Evolutionary conservation across 2,888 invertebrate genomes (phyloP).

Genomic region (Keiferia lycopersicella): DNA sequence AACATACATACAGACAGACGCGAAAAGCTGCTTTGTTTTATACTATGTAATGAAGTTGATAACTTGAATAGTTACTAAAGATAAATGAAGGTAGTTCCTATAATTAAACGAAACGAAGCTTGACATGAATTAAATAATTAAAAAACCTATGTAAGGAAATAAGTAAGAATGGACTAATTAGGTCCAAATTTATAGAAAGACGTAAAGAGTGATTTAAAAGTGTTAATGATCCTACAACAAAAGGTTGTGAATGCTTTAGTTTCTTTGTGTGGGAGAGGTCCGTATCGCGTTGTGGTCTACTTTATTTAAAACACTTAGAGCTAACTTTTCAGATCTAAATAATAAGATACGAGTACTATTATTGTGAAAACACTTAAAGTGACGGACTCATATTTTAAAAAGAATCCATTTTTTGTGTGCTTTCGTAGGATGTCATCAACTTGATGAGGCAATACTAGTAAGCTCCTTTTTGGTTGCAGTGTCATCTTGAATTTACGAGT

Average conservation of each 20-base stretch:
- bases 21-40: too few relatives aligned
- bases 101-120: not conserved
- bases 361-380: conserved; percentile 30
- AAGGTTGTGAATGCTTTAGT: conserved; percentile 42
- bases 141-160: not conserved
- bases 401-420: not conserved
- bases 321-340: conserved; percentile 42
- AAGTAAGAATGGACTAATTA: conserved; percentile 20
- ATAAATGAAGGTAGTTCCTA: too few relatives aligned
- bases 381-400: not conserved
- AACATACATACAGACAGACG: too few relatives aligned
- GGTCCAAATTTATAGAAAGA: conserved; percentile 24
- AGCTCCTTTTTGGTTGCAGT: conserved; percentile 3
- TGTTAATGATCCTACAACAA: conserved; percentile 41
- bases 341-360: conserved; percentile 31
- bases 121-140: not conserved
- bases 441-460: conserved; percentile 5
- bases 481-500: not conserved
- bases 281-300: conserved; percentile 49
- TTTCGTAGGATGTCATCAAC: not conserved
- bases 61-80: too few relatives aligned
- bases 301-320: conserved; percentile 50
- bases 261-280: conserved; percentile 31
- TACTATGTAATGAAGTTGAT: too few relatives aligned
- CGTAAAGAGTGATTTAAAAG: conserved; percentile 29